A percentile compares a stretch with the other conserved stretches of the same genome.
Evolutionary conservation across 2,797 vertebrate species (phyloP).

Genomic region (Siniperca scherzeri): DNA sequence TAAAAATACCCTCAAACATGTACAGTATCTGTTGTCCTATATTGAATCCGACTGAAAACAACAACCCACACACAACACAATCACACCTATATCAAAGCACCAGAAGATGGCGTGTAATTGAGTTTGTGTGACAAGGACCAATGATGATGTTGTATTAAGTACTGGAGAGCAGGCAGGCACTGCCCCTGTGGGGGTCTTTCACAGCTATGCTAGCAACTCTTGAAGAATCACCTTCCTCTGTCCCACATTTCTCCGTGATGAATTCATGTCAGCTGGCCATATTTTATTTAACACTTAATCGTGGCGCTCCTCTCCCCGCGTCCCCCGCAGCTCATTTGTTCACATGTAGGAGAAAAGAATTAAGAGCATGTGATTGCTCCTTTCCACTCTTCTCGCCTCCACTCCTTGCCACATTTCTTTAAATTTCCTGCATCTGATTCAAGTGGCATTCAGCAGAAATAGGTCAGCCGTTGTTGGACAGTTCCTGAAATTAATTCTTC

Average conservation of each 20-base stretch:
- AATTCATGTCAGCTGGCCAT: conserved; percentile 80
- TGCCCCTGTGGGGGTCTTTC: conserved; percentile 71
- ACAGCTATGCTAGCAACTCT: conserved; percentile 45
- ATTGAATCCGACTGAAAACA: conserved; percentile 38
- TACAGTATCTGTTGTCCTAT: conserved; percentile 38
- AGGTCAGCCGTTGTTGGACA: conserved; percentile 36
- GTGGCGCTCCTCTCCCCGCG: conserved; percentile 44
- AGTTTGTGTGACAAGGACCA: conserved; percentile 75
- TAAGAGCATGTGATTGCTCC: conserved; percentile 44
- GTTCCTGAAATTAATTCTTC: conserved; percentile 47
- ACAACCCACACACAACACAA: conserved; percentile 45
- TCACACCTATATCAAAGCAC: conserved; percentile 48
- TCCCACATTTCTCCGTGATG: conserved; percentile 74
- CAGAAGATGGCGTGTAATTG: conserved; percentile 63
- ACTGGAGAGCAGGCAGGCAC: conserved; percentile 52
- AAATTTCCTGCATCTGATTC: conserved; percentile 24
- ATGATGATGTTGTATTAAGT: conserved; percentile 75
- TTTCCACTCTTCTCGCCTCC: conserved; percentile 17
- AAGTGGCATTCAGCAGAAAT: conserved; percentile 36
- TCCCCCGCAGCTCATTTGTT: conserved; percentile 67
- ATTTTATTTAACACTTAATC: conserved; percentile 84
- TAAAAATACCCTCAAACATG: conserved; percentile 39
- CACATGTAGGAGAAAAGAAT: conserved; percentile 49
- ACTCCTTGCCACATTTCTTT: conserved; percentile 7
- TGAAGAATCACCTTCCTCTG: conserved; percentile 80